Evolutionary conservation across 2,113 vertebrate genomes (phyloP), one percentile per base, ranked within the genome.

Genomic region (Poeciliopsis prolifica): DNA sequence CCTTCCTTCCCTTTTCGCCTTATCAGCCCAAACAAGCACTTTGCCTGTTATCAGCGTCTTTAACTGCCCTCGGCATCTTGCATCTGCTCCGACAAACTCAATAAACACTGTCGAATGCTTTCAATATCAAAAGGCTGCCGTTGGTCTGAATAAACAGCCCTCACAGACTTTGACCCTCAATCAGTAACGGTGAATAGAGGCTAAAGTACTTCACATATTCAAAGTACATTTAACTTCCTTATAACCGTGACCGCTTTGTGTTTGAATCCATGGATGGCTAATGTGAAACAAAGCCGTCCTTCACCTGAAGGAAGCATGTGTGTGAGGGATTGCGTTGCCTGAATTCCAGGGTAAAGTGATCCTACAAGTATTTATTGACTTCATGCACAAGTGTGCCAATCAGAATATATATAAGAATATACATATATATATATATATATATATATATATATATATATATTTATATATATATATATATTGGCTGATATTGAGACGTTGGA

Each of bases 21-120:
- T 93, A 92, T 93, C 92, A 84, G 61, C 77, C 70, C 87, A 79
- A 89, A 88, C 88, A 79, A 51, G 19, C 69, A 48, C 78, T 87
- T 85, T 28, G 65, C 29, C 63, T 80, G 82, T 91, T 81, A 89
- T 87, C 83, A 81, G 28, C 3, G 0, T 37, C 81, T 84, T 83
- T 81, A 90, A 89, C 81, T 72, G 78, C 80, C 77, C 72, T 71
- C 61, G 67, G 75, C 83, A 79, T 73, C 86, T 84, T 84, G 89
- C 87, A 90, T 91, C 89, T 91, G 91, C 68, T 84, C 86, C 64
- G 61, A 77, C 78, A 85, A 78, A 75, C 81, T 82, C 85, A 68
- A 87, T 89, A 90, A 90, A 90, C 84, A 63, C 51, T 65, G 80
- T 80, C 75, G 28, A 85, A 86, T 24, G 63, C 58, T 76, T 72